Evolutionary conservation across 2,888 invertebrate species (phyloP), one percentile per base, ranked within the genome.

Genomic region (Eupithecia abbreviata): DNA sequence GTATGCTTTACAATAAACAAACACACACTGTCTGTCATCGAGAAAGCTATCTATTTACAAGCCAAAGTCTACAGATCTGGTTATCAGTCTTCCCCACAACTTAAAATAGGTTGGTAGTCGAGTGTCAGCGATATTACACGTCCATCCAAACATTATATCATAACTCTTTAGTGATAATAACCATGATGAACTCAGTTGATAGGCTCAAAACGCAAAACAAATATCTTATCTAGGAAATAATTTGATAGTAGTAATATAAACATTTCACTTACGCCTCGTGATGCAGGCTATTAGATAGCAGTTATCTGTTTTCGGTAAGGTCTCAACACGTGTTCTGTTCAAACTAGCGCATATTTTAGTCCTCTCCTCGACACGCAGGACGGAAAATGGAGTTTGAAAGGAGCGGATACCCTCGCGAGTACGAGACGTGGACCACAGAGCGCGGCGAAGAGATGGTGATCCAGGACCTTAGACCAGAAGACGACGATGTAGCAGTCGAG

Each of bases 381-480:
- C 18, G 43, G 15, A 66, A 7, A 43, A 67, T 67, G 67, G 67
- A 42, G 9, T n/a, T 43, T 3, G 67, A 67, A 6, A 42, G 67
- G 13, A 67, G 9, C 67, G 67, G 45, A 13, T 45, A 67, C 67
- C 67, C 67, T 43, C 67, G 67, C 13, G 67, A n/a, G 43, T 67
- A 45, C 67, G 45, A 67, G 42, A 67, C 15, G n/a, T 67, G 42
- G 42, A 67, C n/a, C 42, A 67, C 67, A 15, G n/a, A n/a, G 15
- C 7, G 43, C 42, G 67, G 67, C 3, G 43, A 67, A 45, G 67
- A 67, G 67, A 67, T 67, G 67, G 45, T 67, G 42, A 67, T 67
- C 45, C 67, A 67, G 43, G 67, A 67, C n/a, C 67, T 67, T 15
- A 12, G 67, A 43, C 67, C 67, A n/a, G 67, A 67, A 67, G 67